Evolutionary conservation across 2,113 vertebrate species (phyloP), one percentile per base, ranked within the genome.

Genomic region (Nycticryphes semicollaris): DNA sequence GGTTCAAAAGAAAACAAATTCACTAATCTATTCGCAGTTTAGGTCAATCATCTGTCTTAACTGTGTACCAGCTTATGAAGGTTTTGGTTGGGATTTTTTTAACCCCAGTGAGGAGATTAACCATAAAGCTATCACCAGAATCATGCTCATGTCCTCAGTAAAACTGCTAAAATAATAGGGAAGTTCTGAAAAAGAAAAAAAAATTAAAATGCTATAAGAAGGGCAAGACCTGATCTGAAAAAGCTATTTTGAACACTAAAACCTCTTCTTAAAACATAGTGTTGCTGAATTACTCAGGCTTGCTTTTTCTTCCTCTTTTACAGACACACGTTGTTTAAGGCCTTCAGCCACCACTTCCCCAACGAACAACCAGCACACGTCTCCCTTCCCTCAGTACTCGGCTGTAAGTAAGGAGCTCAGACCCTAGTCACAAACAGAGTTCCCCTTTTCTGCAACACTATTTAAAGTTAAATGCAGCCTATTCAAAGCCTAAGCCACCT

Each of bases 251-350:
- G 28, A 81, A 74, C 25, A 43, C 50, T 70, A 41, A 94, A 92
- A 31, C 6, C 3, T 24, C 20, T 28, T 50, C 54, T 62, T 41
- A 47, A 70, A 68, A 67, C 4, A 16, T 0, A 12, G 12, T 28
- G 37, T 45, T 43, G 51, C 27, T 37, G 23, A 87, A 84, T 87
- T 79, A 82, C 50, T 94, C 59, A 78, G 39, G 15, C 31, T 82
- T 76, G 25, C 35, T 50, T 76, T 77, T 60, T 45, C 69, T 91
- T 87, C 81, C 90, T 84, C 84, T 75, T 86, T 91, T 87, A 72
- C 91, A 98, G 98, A 98, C 7, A 98, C 84, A 23, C 96, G 92
- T 45, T 98, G 53, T 85, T 92, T 98, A 81, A 91, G 84, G 76
- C 53, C 56, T 37, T 63, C 50, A 28, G 37, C 83, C 25, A 12